A percentile compares a stretch with the other conserved stretches of the same genome.
Conservation (phyloP, 2,888 invertebrate genomes). For the Chrysolina oricalcia region DNA sequence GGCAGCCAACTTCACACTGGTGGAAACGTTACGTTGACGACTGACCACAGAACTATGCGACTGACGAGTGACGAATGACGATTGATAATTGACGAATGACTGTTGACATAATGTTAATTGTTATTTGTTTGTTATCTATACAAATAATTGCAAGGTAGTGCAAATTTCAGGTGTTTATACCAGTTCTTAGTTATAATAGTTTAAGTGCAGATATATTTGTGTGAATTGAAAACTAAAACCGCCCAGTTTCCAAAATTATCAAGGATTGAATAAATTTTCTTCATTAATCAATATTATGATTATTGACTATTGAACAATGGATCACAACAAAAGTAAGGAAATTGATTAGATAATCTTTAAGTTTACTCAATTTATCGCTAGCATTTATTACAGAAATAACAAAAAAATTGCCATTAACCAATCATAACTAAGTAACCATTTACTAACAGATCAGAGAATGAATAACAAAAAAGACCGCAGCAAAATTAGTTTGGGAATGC, state of each 20-base stretch:
- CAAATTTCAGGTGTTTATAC: no score
- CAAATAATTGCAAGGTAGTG: no score
- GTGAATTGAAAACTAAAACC: neutral
- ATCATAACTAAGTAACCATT: slow-evolving; percentile 5
- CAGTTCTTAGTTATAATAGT: neutral
- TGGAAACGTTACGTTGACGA: no score
- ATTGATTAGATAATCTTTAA: slow-evolving; percentile 18
- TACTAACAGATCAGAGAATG: slow-evolving; percentile 49
- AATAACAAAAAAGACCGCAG: slow-evolving; percentile 65
- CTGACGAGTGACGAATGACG: no score
- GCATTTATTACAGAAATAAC: slow-evolving; percentile 43
- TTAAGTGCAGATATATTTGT: neutral
- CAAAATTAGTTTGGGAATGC: slow-evolving; percentile 70
- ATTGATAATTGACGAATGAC: no score
- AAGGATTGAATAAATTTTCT: slow-evolving; percentile 25
- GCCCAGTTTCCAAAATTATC: neutral
- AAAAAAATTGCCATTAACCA: slow-evolving; percentile 4
- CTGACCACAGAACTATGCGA: no score
- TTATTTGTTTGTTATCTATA: no score
- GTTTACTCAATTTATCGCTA: slow-evolving; percentile 34
- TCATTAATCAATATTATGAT: slow-evolving; percentile 44
- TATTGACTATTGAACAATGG: slow-evolving; percentile 49
- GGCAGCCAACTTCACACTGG: no score
- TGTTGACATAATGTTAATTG: no score
- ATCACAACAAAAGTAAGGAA: slow-evolving; percentile 50